Base-by-base conservation (phyloP, 2,888 invertebrate genomes). In the Prenolepis imparis region DNA sequence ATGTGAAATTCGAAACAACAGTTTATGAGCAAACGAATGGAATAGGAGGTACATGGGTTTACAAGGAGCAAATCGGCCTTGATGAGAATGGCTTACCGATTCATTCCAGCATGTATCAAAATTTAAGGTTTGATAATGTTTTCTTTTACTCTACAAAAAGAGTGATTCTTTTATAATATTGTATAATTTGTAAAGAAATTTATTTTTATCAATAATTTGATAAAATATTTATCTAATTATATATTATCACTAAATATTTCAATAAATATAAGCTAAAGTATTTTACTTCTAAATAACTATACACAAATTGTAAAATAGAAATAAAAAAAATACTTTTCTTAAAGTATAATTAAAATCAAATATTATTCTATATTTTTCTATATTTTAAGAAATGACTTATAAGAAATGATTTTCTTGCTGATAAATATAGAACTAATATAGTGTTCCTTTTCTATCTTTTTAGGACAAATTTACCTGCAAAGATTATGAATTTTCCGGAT, bases 11-110 rank as follows among this genome's bases (percentile, higher is more conserved):
- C 83, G 95, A 96, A 86, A 96, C 96, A 91, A 95, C 95, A 0
- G 96, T 97, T 11, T 98, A 96, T 91, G 98, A 98, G 92, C 97
- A 97, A 88, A 95, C 96, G 0, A 95, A 95, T 18, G 92, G 95
- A 74, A 93, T 98, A 21, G 98, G 98, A 8, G 98, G 98, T 1
- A 97, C 97, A 0, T 98, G 98, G 98, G 95, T 96, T 41, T 98
- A 97, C 92, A 96, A 96, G 9, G 96, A 97, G 6, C 93, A 95
- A 28, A 95, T 96, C 1, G 97, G 96, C 0, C 90, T 94, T 0
- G 97, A 97, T 88, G 95, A 96, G 1, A 95, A 96, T 93, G 97
- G 97, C 0, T 90, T 96, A 21, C 97, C 97, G 0, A 95, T 97
- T 15, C 97, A 97, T 93, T 97, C 97, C 6, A 97, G 97, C 95